A percentile compares a stretch with the other conserved stretches of the same genome.
Evolutionary conservation across 2,797 vertebrate species (phyloP).

Genomic region (Paguma larvata): DNA sequence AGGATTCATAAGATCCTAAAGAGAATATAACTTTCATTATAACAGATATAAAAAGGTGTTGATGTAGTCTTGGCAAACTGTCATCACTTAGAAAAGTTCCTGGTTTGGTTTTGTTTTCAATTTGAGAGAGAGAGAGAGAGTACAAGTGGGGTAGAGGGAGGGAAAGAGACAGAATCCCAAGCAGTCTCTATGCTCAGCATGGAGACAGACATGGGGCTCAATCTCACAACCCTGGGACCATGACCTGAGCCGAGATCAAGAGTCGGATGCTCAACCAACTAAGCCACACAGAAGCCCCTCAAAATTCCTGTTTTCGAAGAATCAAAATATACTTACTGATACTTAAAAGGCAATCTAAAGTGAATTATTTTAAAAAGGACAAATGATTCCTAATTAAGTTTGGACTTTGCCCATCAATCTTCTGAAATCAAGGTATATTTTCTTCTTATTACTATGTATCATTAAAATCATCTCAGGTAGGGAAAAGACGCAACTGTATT

Average conservation of each 20-base stretch:
- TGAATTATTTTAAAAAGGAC: conserved; percentile 28
- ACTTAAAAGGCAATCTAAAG: conserved; percentile 28
- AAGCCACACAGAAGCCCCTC: too few species aligned
- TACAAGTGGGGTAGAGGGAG: too few species aligned
- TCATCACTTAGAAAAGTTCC: conserved; percentile 48
- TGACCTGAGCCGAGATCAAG: too few species aligned
- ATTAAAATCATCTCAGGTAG: not conserved
- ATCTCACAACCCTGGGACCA: too few species aligned
- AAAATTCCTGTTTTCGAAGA: conserved; percentile 59
- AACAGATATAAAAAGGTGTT: not conserved
- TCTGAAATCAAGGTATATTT: conserved; percentile 40
- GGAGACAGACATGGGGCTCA: too few species aligned
- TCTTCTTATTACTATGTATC: not conserved
- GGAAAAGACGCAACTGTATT: not conserved
- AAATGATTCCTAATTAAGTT: not conserved
- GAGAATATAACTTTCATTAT: conserved; percentile 50
- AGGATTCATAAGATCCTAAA: conserved; percentile 95
- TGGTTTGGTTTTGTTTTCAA: too few species aligned
- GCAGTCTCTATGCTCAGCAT: too few species aligned
- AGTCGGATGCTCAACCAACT: too few species aligned
- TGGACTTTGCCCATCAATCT: conserved; percentile 41
- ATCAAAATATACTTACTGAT: conserved; percentile 10
- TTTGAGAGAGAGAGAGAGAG: too few species aligned
- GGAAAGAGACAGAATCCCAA: too few species aligned
- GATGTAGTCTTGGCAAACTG: conserved; percentile 37